Base-by-base conservation (phyloP, 2,888 invertebrate species). In the Parochlus steinenii region DNA sequence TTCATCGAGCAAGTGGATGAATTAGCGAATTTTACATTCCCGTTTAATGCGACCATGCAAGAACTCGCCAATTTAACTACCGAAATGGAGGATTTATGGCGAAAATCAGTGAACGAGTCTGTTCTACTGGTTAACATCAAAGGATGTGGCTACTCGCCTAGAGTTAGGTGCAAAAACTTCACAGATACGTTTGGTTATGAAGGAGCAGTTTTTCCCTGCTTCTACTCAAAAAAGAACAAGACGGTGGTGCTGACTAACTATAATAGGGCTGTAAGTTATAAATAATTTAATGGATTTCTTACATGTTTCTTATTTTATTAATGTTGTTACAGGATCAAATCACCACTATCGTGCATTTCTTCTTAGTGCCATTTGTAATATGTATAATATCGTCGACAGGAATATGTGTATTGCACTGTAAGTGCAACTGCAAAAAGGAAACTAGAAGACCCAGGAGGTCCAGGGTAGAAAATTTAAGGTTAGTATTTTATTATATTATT, bases 131-230 rank as follows among this genome's bases (percentile, higher is more conserved):
- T 87, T 42, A 87, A 87, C 56, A 83, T 86, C 24, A 86, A 87
- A 62, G 87, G 86, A 31, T 87, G 87, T 54, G 86, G 86, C 17
- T 87, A 86, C 60, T 86, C 87, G 27, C 86, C 87, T 3, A 69
- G 73, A 48, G 85, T 86, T 18, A 83, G 83, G 53, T 87, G 87
- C 55, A 73, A 83, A 37, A 67, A 67, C 46, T 79, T 78, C 48
- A 71, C 76, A 34, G 66, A 68, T 43, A 74, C 77, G 45, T 86
- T 77, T 52, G 82, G 81, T 23, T 70, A 66, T 48, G 67, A 69
- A 45, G 68, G 78, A 40, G 75, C 76, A 48, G 69, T 73, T 41
- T 87, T 82, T 56, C 85, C 86, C 29, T 89, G 87, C 53, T 86
- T 75, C 60, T 86, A 85, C 58, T 85, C 85, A 58, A 67, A 79